A percentile compares a stretch with the other conserved stretches of the same genome.
Evolutionary conservation across 2,888 invertebrate species (phyloP).

Genomic region (Eupithecia insigniata): DNA sequence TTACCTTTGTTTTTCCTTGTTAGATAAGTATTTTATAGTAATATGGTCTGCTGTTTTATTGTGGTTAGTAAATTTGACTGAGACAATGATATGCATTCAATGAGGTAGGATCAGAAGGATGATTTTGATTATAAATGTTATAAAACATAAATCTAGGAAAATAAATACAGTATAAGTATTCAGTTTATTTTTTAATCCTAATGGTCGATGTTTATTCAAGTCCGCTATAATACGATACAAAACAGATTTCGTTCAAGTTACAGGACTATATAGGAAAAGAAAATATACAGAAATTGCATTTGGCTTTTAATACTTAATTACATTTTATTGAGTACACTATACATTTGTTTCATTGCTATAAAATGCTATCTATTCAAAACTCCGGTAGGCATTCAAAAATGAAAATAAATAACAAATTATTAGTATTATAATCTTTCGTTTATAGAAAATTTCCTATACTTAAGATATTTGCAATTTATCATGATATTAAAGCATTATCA

Average conservation of each 20-base stretch:
- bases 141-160: slow-evolving; percentile 59
- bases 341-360: slow-evolving; percentile 84
- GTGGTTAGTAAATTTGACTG: slow-evolving; percentile 49
- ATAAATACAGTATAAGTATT: slow-evolving; percentile 61
- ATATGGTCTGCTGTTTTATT: slow-evolving; percentile 43
- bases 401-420: slow-evolving; percentile 79
- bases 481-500: slow-evolving; percentile 85
- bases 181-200: slow-evolving; percentile 48
- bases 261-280: slow-evolving; percentile 47
- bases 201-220: slow-evolving; percentile 33
- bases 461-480: slow-evolving; percentile 81
- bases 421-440: slow-evolving; percentile 69
- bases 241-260: slow-evolving; percentile 21
- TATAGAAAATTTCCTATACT: slow-evolving; percentile 83
- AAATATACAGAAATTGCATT: slow-evolving; percentile 70
- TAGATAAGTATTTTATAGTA: slow-evolving; percentile 16
- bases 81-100: slow-evolving; percentile 50
- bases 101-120: slow-evolving; percentile 52
- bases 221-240: slow-evolving; percentile 29
- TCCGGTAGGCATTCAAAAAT: slow-evolving; percentile 82
- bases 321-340: slow-evolving; percentile 83
- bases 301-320: slow-evolving; percentile 84
- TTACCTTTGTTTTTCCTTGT: slow-evolving; percentile 38
- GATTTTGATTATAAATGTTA: slow-evolving; percentile 60
- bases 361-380: slow-evolving; percentile 84